Evolutionary conservation across 2,888 invertebrate genomes (phyloP).

Genomic region (Sympetrum striolatum): DNA sequence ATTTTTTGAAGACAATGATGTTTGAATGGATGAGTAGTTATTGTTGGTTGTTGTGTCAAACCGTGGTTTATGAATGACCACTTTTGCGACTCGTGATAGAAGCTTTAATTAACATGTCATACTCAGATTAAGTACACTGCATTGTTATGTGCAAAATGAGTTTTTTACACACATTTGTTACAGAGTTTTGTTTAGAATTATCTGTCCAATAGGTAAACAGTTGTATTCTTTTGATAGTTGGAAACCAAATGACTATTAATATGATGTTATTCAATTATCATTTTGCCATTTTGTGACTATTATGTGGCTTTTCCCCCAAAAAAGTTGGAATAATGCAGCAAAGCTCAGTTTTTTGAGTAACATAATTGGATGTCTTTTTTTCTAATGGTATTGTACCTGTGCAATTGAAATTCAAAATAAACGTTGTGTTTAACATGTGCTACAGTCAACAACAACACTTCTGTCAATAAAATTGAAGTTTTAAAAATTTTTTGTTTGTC

Average conservation of each 20-base stretch:
- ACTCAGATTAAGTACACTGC: constrained; percentile 43
- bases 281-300: constrained; percentile 36
- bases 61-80: constrained; percentile 40
- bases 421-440: constrained; percentile 44
- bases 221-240: constrained; percentile 36
- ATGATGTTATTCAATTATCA: constrained; percentile 27
- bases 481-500: not conserved
- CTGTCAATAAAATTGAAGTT: constrained; percentile 45
- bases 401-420: constrained; percentile 41
- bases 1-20: constrained; percentile 44
- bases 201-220: constrained; percentile 25
- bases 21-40: constrained; percentile 44
- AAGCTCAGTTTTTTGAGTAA: constrained; percentile 33
- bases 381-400: constrained; percentile 42
- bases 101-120: constrained; percentile 44
- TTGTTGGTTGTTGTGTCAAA: constrained; percentile 44
- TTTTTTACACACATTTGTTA: constrained; percentile 39
- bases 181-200: constrained; percentile 40
- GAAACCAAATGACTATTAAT: constrained; percentile 30
- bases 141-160: constrained; percentile 43
- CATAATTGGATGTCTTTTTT: constrained; percentile 38
- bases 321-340: constrained; percentile 24
- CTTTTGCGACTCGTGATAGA: constrained; percentile 43
- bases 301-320: constrained; percentile 22
- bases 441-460: constrained; percentile 44